Percentiles rank a stretch among this genome's conserved stretches.
Evolutionary conservation across 2,888 invertebrate genomes (phyloP).

Genomic region (Scaptomyza flava): DNA sequence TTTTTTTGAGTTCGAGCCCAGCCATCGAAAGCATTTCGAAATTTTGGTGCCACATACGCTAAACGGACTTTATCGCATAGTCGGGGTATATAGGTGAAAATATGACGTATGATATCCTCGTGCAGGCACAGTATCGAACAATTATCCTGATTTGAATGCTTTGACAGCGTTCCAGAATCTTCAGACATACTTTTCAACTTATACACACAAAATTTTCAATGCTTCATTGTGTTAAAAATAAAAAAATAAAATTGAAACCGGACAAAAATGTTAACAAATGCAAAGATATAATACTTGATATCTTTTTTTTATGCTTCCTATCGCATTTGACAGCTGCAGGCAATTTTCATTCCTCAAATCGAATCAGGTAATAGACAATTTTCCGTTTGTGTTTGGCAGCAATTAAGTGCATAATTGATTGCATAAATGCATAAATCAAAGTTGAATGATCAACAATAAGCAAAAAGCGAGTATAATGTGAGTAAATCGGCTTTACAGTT

Average conservation of each 20-base stretch:
- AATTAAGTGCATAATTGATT: constrained; percentile 76
- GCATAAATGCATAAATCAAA: constrained; percentile 73
- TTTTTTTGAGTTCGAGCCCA: constrained; percentile 44
- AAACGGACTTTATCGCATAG: constrained; percentile 55
- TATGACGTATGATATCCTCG: constrained; percentile 54
- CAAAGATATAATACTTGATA: not conserved
- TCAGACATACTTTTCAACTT: constrained; percentile 35
- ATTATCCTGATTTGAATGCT: not conserved
- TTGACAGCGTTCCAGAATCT: constrained; percentile 1
- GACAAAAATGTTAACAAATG: not conserved
- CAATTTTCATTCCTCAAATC: constrained; percentile 68
- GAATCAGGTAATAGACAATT: constrained; percentile 42
- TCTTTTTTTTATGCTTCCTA: constrained; percentile 45
- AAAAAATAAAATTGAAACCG: not conserved
- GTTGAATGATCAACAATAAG: constrained; percentile 26
- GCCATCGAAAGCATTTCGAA: constrained; percentile 44
- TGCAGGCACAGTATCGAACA: constrained; percentile 44
- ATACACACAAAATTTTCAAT: constrained; percentile 51
- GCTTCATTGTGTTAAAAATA: constrained; percentile 10
- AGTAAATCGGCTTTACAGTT: constrained; percentile 21
- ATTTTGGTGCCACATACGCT: constrained; percentile 52
- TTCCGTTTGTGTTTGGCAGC: constrained; percentile 58
- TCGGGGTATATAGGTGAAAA: constrained; percentile 50
- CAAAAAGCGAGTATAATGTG: constrained; percentile 24
- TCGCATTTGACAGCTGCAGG: constrained; percentile 55